Base-by-base conservation (phyloP, 2,888 invertebrate genomes). In the Halictus quadricinctus region DNA sequence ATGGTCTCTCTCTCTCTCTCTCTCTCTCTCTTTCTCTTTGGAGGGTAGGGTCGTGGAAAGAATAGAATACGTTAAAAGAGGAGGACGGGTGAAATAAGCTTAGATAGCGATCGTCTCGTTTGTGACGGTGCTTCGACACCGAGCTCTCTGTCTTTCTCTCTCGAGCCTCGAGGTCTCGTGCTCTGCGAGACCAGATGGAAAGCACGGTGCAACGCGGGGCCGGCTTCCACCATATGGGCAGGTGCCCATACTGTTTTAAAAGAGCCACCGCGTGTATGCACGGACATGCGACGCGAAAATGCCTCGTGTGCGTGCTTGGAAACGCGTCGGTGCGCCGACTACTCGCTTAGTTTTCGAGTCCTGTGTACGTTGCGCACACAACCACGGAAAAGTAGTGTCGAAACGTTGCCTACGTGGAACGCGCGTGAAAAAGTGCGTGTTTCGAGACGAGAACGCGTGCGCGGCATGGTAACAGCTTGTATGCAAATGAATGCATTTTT, bases 401-500 rank as follows among this genome's bases (percentile, higher is more conserved):
- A 69, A 76, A 81, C 29, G 15, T 7, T 29, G 29, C 0, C 29
- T 29, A 72, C 81, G 81, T 69, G 72, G 72, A 78, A 77, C 84
- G 72, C 76, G 76, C 76, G 78, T 75, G 81, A 86, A 87, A 88
- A 83, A 88, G 83, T 89, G 84, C 85, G 87, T 78, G 79, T 87
- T 87, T 72, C 84, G 80, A 78, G 83, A 66, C 80, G 77, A 54
- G 81, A 83, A 77, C 81, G 87, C 86, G 77, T 79, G 81, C 89
- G 83, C 87, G 86, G 87, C 93, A 84, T 90, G 90, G 93, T 88
- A 92, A 93, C 93, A 91, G 93, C 90, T 91, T 91, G 91, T 94
- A 94, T 94, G 94, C 91, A 94, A 94, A 94, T 94, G 92, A 92
- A 91, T 91, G 92, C 92, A 92, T 94, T 94, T 93, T 93, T 93